Evolutionary conservation across 2,888 invertebrate species (phyloP), one percentile per base, ranked within the genome.

Genomic region (Eristalinus aeneus): DNA sequence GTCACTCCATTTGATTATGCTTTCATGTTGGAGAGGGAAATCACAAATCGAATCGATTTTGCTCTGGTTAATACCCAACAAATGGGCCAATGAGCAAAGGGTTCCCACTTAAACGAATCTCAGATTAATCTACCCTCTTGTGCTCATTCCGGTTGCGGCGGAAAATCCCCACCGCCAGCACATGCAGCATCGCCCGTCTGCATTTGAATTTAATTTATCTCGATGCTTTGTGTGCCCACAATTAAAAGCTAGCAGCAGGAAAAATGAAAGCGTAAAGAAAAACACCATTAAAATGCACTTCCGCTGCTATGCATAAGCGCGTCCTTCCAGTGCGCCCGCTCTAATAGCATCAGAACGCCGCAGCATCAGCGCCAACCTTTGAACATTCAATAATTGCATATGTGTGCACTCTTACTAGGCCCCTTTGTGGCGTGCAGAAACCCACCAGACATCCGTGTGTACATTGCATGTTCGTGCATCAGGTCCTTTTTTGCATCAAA

Each of bases 221-320:
- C 54, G 39, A 75, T 72, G 67, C 71, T 85, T 80, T 80, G 80
- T 76, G 68, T 60, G 56, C 69, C 74, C 71, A 80, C 71, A 85
- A 80, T 85, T 80, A 85, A 80, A 73, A 83, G 10, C 11, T 11
- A 23, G n/a, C 39, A 32, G 10, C 27, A 75, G 20, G 22, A 46
- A 61, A 82, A 77, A 73, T 56, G 56, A 67, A 78, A 68, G 56
- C 76, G 65, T 67, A 74, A 85, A 72, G 80, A 72, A 80, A 76
- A 76, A 85, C 80, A 85, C 84, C 84, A 85, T 85, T 85, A 85
- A 76, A 85, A 75, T 76, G 80, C 80, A 85, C 76, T 80, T 85
- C 84, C 75, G 80, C 67, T 63, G 31, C 54, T 72, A 84, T 79
- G 79, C 65, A 84, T 74, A 84, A 67, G 67, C 61, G 71, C 74